These are phyloP conservation scores for Norana najaformis DNA, from an alignment of 2,888 invertebrate species.

Conservation along the genomic window DNA sequence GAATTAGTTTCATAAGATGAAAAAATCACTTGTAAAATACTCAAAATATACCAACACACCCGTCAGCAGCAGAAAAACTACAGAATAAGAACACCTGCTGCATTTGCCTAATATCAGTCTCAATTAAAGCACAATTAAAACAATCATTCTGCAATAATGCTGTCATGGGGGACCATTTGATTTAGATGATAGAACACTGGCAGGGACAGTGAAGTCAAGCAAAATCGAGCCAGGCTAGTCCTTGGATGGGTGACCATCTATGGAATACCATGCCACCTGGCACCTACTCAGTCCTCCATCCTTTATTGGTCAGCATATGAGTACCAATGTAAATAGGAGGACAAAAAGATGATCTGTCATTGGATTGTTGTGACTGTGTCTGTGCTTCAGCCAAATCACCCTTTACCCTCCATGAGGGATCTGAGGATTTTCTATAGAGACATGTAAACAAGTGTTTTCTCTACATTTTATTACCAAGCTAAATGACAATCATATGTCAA, in stretches of 20 bases:
- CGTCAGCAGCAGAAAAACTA: not conserved
- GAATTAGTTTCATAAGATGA: not conserved
- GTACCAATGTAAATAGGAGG: not conserved
- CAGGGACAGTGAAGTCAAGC: not conserved
- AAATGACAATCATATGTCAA: not conserved
- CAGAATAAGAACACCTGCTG: not conserved
- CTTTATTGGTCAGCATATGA: not conserved
- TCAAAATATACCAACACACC: not conserved
- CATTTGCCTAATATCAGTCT: not conserved
- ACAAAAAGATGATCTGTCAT: not conserved
- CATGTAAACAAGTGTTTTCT: not conserved
- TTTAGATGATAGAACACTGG: not conserved
- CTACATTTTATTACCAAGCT: not conserved
- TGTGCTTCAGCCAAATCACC: not conserved
- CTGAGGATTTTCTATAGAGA: not conserved
- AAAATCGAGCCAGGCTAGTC: not conserved
- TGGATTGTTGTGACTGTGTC: not conserved
- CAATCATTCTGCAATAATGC: no score
- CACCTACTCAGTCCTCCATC: not conserved
- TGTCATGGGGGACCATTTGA: not conserved
- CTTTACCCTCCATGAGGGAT: not conserved
- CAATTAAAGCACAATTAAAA: not conserved
- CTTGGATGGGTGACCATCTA: not conserved
- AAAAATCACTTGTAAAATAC: not conserved
- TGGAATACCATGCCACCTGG: not conserved